Evolutionary conservation across 2,113 vertebrate genomes (phyloP).

Genomic region (Sturnira hondurensis): DNA sequence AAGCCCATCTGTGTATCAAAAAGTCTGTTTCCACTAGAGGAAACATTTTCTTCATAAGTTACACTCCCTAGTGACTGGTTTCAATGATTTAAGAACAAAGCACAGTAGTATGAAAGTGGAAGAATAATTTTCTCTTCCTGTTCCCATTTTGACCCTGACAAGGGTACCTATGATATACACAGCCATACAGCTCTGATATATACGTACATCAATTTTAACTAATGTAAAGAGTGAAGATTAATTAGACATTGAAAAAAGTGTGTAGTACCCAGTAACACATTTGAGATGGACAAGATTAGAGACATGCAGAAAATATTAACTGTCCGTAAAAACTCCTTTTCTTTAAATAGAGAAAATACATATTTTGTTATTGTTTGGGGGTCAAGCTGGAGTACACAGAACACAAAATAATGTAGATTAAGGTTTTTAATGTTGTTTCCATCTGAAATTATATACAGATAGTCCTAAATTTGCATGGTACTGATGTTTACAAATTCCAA

Average conservation of each 20-base stretch:
- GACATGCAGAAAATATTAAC: background rate
- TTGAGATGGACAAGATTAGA: background rate
- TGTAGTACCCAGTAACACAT: background rate
- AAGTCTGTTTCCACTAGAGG: background rate
- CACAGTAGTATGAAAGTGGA: background rate
- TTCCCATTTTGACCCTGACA: background rate
- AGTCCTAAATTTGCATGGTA: background rate
- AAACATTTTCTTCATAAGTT: slow-evolving; percentile 18
- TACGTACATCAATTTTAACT: background rate
- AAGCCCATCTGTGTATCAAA: background rate
- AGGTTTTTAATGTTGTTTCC: background rate
- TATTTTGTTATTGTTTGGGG: background rate
- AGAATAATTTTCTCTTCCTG: background rate
- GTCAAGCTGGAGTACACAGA: background rate
- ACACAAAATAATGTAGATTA: background rate
- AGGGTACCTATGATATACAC: background rate
- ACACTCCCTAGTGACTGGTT: background rate
- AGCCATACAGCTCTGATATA: background rate
- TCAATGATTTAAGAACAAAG: background rate
- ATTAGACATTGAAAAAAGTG: background rate
- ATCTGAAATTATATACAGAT: background rate
- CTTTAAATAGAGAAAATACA: background rate
- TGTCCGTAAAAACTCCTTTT: background rate
- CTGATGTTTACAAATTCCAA: background rate
- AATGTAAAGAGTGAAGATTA: background rate